Evolutionary conservation across 1,140 invertebrate genomes (phyloP).

Genomic region (Drosophila equinoxialis): DNA sequence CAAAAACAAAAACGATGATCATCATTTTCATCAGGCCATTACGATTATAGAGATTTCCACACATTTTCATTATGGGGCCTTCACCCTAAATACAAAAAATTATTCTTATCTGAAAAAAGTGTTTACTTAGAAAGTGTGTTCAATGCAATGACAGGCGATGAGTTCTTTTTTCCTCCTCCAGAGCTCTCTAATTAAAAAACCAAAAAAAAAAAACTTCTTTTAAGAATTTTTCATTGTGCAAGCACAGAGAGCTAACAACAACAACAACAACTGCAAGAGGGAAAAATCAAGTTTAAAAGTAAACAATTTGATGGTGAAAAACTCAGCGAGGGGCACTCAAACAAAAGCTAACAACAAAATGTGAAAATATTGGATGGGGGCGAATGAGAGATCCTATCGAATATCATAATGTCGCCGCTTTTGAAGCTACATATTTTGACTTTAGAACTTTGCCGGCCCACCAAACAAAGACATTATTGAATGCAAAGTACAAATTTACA

Average conservation of each 20-base stretch:
- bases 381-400: conserved; percentile 9
- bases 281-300: not conserved
- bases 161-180: not conserved
- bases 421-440: conserved; percentile 10
- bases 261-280: too few species aligned
- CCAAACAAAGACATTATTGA: conserved; percentile 22
- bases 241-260: not conserved
- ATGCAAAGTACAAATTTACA: conserved; percentile 23
- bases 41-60: conserved; percentile 9
- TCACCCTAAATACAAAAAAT: too few species aligned
- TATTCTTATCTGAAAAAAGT: conserved; percentile 13
- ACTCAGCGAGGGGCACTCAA: conserved; percentile 18
- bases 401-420: conserved; percentile 9
- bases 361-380: not conserved
- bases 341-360: conserved; percentile 8
- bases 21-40: too few species aligned
- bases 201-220: conserved; percentile 12
- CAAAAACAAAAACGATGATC: too few species aligned
- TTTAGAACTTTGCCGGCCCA: conserved; percentile 18
- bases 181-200: conserved; percentile 21
- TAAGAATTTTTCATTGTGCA: conserved; percentile 29
- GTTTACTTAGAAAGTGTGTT: conserved; percentile 23
- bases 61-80: not conserved
- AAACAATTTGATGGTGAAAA: conserved; percentile 24
- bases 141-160: conserved; percentile 14